Evolutionary conservation across 2,888 invertebrate genomes (phyloP), one percentile per base, ranked within the genome.

Genomic region (Cryptophagus acutangulus): DNA sequence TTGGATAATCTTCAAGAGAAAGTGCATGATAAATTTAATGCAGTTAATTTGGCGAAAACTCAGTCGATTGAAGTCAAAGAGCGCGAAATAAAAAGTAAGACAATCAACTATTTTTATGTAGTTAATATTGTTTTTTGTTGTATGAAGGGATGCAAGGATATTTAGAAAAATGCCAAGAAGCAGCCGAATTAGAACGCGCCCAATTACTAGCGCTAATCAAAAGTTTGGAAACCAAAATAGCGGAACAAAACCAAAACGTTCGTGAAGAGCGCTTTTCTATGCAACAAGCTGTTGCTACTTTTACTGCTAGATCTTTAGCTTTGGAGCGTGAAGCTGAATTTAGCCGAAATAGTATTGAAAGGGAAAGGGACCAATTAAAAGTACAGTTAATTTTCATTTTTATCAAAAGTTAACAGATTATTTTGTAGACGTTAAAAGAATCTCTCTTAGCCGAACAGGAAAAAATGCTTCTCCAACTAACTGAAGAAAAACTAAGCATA

Each of bases 301-400:
- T 81, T 51, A 74, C 77, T 38, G 77, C 78, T 39, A 74, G 78
- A 62, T 74, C 75, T 38, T 72, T 76, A n/a, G 79, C 79, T 1
- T 73, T 79, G 33, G 75, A 72, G 51, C 73, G 77, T 50, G 79
- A 81, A 62, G 72, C 74, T 0, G 77, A 79, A 58, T 77, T 75
- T 54, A 75, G 74, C 6, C 73, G 75, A 54, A 71, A 71, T 45
- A 62, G 75, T 15, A 60, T 79, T 1, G 77, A 78, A 51, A 70
- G 75, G 43, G 79, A 79, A 61, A 72, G 77, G 36, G 76, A 78
- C 49, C 77, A 79, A 65, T 62, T 79, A 3, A 77, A 78, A 69
- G 79, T 76, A 61, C 36, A 35, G 16, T 16, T 17, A 29, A 30
- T 37, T 37, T 2, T 39, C 14, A n/a, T 16, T 17, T 1, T 16